These are phyloP conservation scores for Megaptera novaeangliae DNA, from an alignment of 2,113 vertebrate genomes.

Conservation along the genomic window DNA sequence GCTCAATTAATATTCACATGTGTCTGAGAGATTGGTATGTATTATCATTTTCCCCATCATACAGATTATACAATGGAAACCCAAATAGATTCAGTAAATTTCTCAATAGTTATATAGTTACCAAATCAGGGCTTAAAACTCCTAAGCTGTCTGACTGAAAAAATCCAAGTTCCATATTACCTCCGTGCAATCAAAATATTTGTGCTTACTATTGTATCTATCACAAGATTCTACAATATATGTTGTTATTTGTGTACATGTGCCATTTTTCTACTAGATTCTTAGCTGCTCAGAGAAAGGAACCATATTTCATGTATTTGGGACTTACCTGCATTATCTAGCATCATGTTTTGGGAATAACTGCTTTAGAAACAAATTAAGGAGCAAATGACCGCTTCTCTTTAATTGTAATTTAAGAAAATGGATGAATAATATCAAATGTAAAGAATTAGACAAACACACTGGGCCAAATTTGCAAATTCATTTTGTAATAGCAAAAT, in stretches of 20 bases:
- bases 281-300: neutral
- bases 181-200: neutral
- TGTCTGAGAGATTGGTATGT: neutral
- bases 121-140: neutral
- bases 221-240: neutral
- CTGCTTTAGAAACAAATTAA: constrained; percentile 19
- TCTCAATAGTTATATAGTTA: neutral
- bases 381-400: neutral
- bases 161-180: neutral
- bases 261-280: neutral
- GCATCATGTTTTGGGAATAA: neutral
- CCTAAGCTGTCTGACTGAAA: neutral
- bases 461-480: neutral
- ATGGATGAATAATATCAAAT: neutral
- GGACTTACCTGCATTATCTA: neutral
- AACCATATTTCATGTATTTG: neutral
- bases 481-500: neutral
- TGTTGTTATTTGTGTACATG: neutral
- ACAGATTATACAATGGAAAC: neutral
- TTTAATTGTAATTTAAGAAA: constrained; percentile 5
- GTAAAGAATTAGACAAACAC: neutral
- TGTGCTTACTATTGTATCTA: neutral
- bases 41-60: neutral
- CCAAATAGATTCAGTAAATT: neutral
- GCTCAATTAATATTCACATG: neutral